Evolutionary conservation across 2,888 invertebrate species (phyloP).

Genomic region (Drepanosiphum platanoidis): DNA sequence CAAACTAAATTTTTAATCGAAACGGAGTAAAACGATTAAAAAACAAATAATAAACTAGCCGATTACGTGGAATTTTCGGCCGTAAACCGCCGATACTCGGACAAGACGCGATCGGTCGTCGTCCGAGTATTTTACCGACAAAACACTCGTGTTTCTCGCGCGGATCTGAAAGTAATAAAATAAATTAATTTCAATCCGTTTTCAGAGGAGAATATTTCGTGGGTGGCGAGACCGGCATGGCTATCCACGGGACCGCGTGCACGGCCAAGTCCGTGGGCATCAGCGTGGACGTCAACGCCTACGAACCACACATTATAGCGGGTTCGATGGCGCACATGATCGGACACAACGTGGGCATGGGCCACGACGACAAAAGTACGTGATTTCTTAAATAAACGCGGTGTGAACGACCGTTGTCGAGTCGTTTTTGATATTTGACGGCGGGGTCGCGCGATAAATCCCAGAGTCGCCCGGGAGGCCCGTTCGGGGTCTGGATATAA

Average conservation of each 20-base stretch:
- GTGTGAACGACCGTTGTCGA: not conserved
- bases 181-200: not conserved
- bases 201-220: conserved; percentile 83
- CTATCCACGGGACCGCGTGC: conserved; percentile 92
- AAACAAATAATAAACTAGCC: too few species aligned
- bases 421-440: conserved; percentile 6
- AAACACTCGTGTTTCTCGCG: too few species aligned
- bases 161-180: too few species aligned
- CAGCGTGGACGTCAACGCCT: conserved; percentile 91
- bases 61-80: too few species aligned
- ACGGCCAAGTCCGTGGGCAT: conserved; percentile 92
- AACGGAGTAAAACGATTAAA: too few species aligned
- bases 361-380: conserved; percentile 90
- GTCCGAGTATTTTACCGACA: too few species aligned
- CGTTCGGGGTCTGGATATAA: not conserved
- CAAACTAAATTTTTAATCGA: too few species aligned
- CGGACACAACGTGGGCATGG: conserved; percentile 96
- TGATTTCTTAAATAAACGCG: conserved; percentile 63
- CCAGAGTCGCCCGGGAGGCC: not conserved
- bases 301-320: conserved; percentile 94
- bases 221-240: conserved; percentile 93
- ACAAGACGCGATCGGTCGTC: too few species aligned
- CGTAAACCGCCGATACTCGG: too few species aligned
- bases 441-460: conserved; percentile 12
- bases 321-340: conserved; percentile 98